Evolutionary conservation across 2,113 vertebrate genomes (phyloP).

Genomic region (Eretmochelys imbricata): DNA sequence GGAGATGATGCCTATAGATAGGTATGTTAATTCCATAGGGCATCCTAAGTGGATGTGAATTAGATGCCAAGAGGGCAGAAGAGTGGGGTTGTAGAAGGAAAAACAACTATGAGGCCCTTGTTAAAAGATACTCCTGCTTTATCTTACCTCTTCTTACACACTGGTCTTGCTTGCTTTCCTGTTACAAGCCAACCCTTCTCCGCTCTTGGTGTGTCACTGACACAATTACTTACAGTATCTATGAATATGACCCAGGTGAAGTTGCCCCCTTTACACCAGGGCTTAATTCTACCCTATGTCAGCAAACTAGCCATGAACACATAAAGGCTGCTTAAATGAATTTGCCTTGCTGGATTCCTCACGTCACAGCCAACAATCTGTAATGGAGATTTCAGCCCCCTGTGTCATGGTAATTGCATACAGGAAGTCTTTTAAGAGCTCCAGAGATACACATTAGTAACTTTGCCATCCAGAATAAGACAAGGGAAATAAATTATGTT

Average conservation of each 20-base stretch:
- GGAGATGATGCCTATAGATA: background rate
- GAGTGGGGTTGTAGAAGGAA: background rate
- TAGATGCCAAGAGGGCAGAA: background rate
- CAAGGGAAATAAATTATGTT: slow-evolving; percentile 11
- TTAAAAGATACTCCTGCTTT: background rate
- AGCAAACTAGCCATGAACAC: background rate
- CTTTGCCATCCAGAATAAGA: background rate
- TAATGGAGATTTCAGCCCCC: background rate
- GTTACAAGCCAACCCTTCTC: background rate
- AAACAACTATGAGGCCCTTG: no score
- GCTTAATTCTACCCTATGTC: background rate
- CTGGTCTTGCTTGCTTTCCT: background rate
- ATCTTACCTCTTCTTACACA: background rate
- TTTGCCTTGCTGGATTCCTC: background rate
- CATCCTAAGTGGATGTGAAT: background rate
- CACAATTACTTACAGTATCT: background rate
- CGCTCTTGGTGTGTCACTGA: background rate
- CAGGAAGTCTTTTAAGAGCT: background rate
- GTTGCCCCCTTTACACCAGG: background rate
- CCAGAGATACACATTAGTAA: background rate
- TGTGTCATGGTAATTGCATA: background rate
- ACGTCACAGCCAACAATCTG: background rate
- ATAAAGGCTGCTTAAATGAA: background rate
- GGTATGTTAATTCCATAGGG: background rate
- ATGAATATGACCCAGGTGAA: background rate